Evolutionary conservation across 2,888 invertebrate genomes (phyloP), one percentile per base, ranked within the genome.

Genomic region (Cheilosia soror): DNA sequence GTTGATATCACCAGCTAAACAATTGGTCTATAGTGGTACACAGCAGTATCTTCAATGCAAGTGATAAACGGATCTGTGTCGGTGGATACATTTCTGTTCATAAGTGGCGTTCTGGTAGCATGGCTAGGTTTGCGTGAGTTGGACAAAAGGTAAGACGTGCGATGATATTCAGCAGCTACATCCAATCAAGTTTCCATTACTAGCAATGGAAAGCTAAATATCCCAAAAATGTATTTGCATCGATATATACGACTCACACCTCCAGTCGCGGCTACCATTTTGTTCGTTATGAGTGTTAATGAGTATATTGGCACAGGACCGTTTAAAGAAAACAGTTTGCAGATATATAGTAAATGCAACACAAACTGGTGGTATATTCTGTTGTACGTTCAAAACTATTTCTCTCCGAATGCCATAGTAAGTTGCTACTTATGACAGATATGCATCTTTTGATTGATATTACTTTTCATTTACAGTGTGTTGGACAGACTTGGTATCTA

Each of bases 71-170:
- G 90, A 89, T 57, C 92, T 0, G 89, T 93, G 9, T 92, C 93
- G 0, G 94, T 94, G 0, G 94, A 95, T 79, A 93, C 94, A 0
- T 94, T 94, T 88, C 93, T 94, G 84, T 88, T 93, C 27, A 87
- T 94, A 44, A 93, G 94, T 87, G 94, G 94, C 6, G 89, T 94
- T 5, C 90, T 94, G 0, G 92, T 93, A 2, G 92, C 93, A 0
- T 83, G 87, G 78, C 15, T 79, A 4, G 71, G 85, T 0, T 79
- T 88, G 7, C 84, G 77, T 58, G 79, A 88, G 42, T 47, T 88
- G 13, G 88, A 88, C 62, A 76, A 68, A 72, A 68, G 62, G 85
- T 85, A 71, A 33, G 57, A 1, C 7, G 15, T 9, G 11, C 6
- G 15, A 7, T 25, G n/a, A 0, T 5, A 11, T 7, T 42, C 4